phyloP scores from a whole-genome alignment of 2,113 vertebrate species.

The Probosciger aterrimus region DNA sequence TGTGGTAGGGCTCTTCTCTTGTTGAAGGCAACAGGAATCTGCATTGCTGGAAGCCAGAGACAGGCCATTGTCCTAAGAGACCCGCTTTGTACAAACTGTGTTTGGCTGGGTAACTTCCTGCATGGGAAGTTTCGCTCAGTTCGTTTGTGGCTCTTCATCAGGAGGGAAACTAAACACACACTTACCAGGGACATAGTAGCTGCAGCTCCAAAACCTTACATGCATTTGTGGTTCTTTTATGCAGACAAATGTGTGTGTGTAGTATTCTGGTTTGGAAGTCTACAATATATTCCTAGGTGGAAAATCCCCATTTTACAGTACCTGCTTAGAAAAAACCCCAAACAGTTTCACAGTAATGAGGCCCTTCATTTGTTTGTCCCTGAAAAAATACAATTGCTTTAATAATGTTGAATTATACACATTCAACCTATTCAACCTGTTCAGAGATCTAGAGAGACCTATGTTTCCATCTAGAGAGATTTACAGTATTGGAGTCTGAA shows the following conservation, averaged over 20 bases:
- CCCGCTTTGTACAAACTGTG: neutral
- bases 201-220: neutral
- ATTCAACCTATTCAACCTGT: neutral
- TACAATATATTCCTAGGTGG: neutral
- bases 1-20: neutral
- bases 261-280: neutral
- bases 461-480: neutral
- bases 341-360: slow-evolving; percentile 64
- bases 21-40: neutral
- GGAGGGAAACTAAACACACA: neutral
- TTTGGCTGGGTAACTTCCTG: neutral
- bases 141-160: neutral
- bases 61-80: neutral
- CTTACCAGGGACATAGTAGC: neutral
- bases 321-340: slow-evolving; percentile 35
- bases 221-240: neutral
- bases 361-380: slow-evolving; percentile 20
- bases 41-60: neutral
- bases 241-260: neutral
- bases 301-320: slow-evolving; percentile 59
- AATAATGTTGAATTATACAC: neutral
- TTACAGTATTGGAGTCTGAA: slow-evolving; percentile 1
- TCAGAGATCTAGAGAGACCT: neutral
- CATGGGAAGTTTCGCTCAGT: neutral
- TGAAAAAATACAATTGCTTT: slow-evolving; percentile 21